Evolutionary conservation across 1,140 invertebrate genomes (phyloP).

Genomic region (Panagrolaimus sp.): DNA sequence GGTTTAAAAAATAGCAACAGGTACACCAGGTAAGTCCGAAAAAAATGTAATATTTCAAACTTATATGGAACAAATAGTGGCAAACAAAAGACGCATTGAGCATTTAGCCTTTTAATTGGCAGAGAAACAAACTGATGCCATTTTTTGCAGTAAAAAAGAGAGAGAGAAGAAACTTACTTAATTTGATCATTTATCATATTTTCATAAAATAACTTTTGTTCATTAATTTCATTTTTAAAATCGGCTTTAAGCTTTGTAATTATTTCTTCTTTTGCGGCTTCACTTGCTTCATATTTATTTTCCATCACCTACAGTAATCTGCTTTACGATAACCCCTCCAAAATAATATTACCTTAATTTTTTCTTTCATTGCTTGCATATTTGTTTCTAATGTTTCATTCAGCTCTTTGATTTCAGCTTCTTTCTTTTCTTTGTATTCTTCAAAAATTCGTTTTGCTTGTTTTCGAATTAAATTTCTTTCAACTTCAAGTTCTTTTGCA

Average conservation of each 20-base stretch:
- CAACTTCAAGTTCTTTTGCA: slow-evolving; percentile 25
- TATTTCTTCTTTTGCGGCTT: slow-evolving; percentile 27
- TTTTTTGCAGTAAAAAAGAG: too few species aligned
- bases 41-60: too few species aligned
- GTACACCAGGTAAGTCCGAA: too few species aligned
- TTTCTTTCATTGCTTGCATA: slow-evolving; percentile 29
- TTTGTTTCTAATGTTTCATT: slow-evolving; percentile 25
- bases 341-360: slow-evolving; percentile 16
- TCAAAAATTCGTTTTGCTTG: slow-evolving; percentile 26
- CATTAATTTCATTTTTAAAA: slow-evolving; percentile 16
- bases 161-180: slow-evolving; percentile 32
- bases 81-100: too few species aligned
- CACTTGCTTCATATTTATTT: slow-evolving; percentile 31
- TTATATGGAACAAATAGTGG: too few species aligned
- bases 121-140: too few species aligned
- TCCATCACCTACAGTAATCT: slow-evolving; percentile 21
- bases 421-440: slow-evolving; percentile 27
- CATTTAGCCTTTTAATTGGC: too few species aligned
- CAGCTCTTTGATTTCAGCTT: slow-evolving; percentile 21
- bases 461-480: slow-evolving; percentile 29
- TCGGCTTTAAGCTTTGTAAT: slow-evolving; percentile 34
- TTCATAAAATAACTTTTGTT: slow-evolving; percentile 33
- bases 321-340: not conserved
- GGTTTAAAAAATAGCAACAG: too few species aligned
- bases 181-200: slow-evolving; percentile 33